Evolutionary conservation across 2,113 vertebrate genomes (phyloP).

Genomic region (Lampris incognitus): DNA sequence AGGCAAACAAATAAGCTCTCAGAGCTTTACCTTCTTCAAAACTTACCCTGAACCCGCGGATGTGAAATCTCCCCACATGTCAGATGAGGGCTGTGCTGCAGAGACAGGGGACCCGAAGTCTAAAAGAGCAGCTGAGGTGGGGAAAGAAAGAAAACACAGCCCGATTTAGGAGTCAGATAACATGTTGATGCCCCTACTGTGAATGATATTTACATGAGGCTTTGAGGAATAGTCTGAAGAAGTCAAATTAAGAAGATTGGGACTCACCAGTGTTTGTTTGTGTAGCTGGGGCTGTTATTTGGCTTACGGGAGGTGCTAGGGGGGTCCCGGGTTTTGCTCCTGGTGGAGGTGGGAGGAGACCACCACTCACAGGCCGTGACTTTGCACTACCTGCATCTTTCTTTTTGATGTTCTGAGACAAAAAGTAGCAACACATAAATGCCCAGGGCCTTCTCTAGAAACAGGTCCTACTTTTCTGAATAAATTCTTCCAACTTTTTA

Average conservation of each 20-base stretch:
- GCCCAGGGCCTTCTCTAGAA: neutral
- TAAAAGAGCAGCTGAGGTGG: conserved; percentile 67
- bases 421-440: neutral
- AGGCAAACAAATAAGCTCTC: neutral
- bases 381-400: conserved; percentile 85
- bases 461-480: no score
- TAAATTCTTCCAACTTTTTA: neutral
- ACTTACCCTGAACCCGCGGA: conserved; percentile 90
- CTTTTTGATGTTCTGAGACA: conserved; percentile 91
- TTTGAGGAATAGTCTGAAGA: neutral
- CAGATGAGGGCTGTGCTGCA: conserved; percentile 74
- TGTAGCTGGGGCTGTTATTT: conserved; percentile 45
- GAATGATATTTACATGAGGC: neutral
- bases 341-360: conserved; percentile 90
- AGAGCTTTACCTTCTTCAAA: neutral
- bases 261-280: conserved; percentile 79
- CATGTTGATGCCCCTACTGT: neutral
- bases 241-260: neutral
- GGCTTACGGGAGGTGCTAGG: conserved; percentile 56
- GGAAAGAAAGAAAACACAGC: neutral
- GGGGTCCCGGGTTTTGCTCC: conserved; percentile 79
- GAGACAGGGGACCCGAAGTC: conserved; percentile 65
- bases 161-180: neutral
- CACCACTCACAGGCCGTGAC: conserved; percentile 63
- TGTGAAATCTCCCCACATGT: conserved; percentile 94